phyloP scores from a whole-genome alignment of 2,797 vertebrate species.

The Sebastes oblongus region DNA sequence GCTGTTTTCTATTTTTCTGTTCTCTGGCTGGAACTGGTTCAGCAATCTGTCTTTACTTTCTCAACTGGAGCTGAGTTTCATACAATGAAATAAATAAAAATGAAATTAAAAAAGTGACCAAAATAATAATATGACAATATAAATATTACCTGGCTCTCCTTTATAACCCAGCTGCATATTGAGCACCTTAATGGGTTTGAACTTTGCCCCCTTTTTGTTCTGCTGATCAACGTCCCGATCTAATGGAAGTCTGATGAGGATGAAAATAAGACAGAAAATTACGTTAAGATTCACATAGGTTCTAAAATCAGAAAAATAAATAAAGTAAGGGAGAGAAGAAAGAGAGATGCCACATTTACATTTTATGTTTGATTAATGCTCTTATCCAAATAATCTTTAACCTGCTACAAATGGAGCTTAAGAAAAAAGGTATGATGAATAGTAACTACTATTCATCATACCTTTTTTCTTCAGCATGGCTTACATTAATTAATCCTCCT shows the following conservation, averaged over 20 bases:
- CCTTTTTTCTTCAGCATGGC: constrained; percentile 73
- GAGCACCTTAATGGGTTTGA: constrained; percentile 95
- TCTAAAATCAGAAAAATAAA: background rate
- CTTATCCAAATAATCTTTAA: background rate
- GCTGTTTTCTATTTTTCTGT: constrained; percentile 4
- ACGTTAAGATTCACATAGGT: background rate
- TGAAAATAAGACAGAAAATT: background rate
- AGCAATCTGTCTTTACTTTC: background rate
- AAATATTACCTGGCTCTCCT: constrained; percentile 82
- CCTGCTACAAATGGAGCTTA: constrained; percentile 27
- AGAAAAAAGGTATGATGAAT: no score
- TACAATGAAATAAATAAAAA: background rate
- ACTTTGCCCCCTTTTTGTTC: constrained; percentile 90
- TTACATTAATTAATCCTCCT: constrained; percentile 95
- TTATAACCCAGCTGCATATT: constrained; percentile 90
- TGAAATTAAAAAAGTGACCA: background rate
- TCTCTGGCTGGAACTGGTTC: constrained; percentile 4
- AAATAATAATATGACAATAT: background rate
- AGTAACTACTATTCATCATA: no score
- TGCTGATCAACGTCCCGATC: constrained; percentile 81
- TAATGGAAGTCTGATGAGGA: constrained; percentile 88
- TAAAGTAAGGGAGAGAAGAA: background rate
- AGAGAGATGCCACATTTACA: background rate
- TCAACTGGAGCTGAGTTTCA: background rate
- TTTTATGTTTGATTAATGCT: background rate